Evolutionary conservation across 2,888 invertebrate species (phyloP).

Genomic region (Troilus luridus): DNA sequence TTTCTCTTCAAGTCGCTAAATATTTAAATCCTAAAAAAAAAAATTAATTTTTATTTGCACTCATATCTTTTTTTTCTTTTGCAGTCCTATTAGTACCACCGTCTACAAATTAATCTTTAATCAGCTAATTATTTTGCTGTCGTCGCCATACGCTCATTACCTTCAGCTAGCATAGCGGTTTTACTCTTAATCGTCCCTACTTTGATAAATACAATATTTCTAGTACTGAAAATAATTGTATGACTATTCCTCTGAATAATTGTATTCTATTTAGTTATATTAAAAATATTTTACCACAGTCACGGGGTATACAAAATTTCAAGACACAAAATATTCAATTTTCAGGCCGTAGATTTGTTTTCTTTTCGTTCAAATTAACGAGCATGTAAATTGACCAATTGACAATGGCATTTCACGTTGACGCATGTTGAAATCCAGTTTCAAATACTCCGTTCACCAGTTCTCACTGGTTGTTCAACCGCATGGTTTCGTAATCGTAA

Average conservation of each 20-base stretch:
- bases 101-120: neutral
- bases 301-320: neutral
- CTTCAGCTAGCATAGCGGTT: neutral
- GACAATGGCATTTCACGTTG: neutral
- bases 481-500: neutral
- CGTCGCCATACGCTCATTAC: neutral
- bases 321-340: neutral
- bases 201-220: neutral
- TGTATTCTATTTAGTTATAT: neutral
- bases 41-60: neutral
- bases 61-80: neutral
- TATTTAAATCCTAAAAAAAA: too few species aligned
- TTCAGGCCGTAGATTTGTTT: neutral
- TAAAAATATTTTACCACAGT: too few species aligned
- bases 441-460: neutral
- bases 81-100: neutral
- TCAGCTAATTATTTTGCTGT: constrained; percentile 8
- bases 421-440: neutral
- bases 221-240: neutral
- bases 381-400: neutral
- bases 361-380: neutral
- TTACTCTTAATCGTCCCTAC: neutral
- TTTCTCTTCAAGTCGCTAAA: neutral
- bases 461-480: constrained; percentile 4
- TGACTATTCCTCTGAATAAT: neutral